Conservation (phyloP, 2,113 vertebrate species). For the Zosterops borbonicus region DNA sequence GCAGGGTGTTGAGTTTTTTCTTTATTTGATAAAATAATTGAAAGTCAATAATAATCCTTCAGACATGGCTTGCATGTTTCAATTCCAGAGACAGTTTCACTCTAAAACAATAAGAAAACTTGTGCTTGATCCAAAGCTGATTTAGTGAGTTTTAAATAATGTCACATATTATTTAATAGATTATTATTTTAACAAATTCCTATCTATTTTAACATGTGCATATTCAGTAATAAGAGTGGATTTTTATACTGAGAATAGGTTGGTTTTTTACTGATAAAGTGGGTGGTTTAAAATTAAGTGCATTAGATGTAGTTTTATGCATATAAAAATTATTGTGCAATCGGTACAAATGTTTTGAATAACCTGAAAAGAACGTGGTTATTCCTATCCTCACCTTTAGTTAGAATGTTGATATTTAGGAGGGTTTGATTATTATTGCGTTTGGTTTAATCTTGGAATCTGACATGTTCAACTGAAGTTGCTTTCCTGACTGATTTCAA, state of each 20-base stretch:
- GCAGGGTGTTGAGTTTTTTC: neutral
- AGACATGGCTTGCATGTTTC: neutral
- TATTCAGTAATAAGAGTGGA: neutral
- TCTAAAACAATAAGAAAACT: neutral
- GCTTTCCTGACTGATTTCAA: neutral
- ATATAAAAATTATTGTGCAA: neutral
- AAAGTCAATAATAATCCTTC: neutral
- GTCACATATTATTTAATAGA: neutral
- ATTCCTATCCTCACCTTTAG: neutral
- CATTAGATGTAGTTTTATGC: neutral
- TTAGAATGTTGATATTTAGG: neutral
- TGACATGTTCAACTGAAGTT: neutral
- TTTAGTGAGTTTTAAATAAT: neutral
- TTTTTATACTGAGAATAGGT: neutral
- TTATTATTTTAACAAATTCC: neutral
- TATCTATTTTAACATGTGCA: neutral
- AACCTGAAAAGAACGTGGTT: neutral
- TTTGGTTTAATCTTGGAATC: neutral
- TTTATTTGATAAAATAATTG: neutral
- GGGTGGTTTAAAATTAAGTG: neutral
- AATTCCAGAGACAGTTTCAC: neutral
- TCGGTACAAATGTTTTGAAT: neutral
- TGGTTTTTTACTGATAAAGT: neutral
- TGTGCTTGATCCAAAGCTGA: neutral
- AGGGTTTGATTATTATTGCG: neutral